Evolutionary conservation across 2,797 vertebrate genomes (phyloP), one percentile per base, ranked within the genome.

Genomic region (Picus viridis): DNA sequence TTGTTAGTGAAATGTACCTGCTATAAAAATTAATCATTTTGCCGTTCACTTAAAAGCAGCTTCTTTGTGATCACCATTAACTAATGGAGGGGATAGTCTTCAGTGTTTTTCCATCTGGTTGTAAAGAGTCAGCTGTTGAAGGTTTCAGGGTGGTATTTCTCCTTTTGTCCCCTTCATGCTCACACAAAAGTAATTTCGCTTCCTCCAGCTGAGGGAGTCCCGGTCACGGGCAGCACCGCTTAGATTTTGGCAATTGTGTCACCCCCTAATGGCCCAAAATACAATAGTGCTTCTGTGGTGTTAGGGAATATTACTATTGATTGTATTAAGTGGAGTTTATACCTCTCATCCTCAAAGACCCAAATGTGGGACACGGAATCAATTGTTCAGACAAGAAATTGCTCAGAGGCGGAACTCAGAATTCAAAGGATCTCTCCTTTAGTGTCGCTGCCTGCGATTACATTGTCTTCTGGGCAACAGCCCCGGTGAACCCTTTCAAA

Each of bases 301-400:
- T 62, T 58, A 27, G 69, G 68, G 62, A 92, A 86, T 93, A 93
- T 93, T 92, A 56, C 71, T 95, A 86, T 90, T 89, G 93, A 94
- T 94, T 85, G 54, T 82, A 86, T 78, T 89, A 89, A 96, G 93
- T 93, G 39, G 59, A 94, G 64, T 93, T 96, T 92, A 72, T 92
- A 59, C 64, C 18, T 91, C 80, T 89, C 59, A 74, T 94, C 80
- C 62, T 95, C 54, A 20, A 94, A 89, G 64, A 83, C 41, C 32
- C 54, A 67, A 90, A 96, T 84, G 85, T 91, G 74, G 89, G 87
- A 89, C 90, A 72, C 49, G 8, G 67, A 70, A 95, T 95, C 93
- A 83, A 64, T 96, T 92, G 80, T 92, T 92, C 91, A 72, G 76
- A 76, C 79, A 93, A 87, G 7, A 90, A 90, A 92, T 81, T 91